Percentiles rank a stretch among this genome's conserved stretches.
Evolutionary conservation across 2,888 invertebrate species (phyloP).

Genomic region (Pyrochroa serraticornis): DNA sequence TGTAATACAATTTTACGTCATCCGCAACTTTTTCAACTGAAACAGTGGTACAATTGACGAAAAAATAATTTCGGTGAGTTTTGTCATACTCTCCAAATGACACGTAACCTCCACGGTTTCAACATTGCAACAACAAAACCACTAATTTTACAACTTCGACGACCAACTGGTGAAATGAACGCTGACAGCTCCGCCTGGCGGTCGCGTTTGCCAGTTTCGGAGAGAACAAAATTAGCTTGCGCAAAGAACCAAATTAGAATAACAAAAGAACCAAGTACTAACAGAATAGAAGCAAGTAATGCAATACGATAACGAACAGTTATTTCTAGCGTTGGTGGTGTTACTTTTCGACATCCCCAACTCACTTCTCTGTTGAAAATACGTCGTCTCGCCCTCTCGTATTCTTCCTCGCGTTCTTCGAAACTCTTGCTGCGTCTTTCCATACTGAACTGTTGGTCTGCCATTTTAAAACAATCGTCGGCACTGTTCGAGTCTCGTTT

Average conservation of each 20-base stretch:
- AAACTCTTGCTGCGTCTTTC: conserved; percentile 82
- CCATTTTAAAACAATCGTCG: conserved; percentile 72
- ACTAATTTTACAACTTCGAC: too few relatives aligned
- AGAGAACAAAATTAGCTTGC: neutral
- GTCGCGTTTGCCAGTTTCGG: neutral
- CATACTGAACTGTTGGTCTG: conserved; percentile 67
- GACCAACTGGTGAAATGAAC: too few relatives aligned
- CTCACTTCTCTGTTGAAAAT: conserved; percentile 71
- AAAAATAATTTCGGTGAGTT: too few relatives aligned
- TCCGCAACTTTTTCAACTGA: too few relatives aligned
- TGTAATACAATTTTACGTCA: too few relatives aligned
- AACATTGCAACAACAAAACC: too few relatives aligned
- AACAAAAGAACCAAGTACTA: neutral
- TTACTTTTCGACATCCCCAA: neutral
- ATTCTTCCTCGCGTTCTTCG: conserved; percentile 90
- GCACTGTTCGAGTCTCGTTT: conserved; percentile 83
- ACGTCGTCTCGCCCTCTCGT: conserved; percentile 81
- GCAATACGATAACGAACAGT: too few relatives aligned
- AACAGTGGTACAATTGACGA: too few relatives aligned
- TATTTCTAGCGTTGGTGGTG: neutral
- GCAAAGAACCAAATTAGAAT: neutral
- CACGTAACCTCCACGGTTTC: too few relatives aligned
- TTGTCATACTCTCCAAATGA: too few relatives aligned
- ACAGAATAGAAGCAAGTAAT: too few relatives aligned
- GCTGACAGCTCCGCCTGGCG: too few relatives aligned